phyloP scores from a whole-genome alignment of 2,888 invertebrate genomes.

The Colletes collaris region DNA sequence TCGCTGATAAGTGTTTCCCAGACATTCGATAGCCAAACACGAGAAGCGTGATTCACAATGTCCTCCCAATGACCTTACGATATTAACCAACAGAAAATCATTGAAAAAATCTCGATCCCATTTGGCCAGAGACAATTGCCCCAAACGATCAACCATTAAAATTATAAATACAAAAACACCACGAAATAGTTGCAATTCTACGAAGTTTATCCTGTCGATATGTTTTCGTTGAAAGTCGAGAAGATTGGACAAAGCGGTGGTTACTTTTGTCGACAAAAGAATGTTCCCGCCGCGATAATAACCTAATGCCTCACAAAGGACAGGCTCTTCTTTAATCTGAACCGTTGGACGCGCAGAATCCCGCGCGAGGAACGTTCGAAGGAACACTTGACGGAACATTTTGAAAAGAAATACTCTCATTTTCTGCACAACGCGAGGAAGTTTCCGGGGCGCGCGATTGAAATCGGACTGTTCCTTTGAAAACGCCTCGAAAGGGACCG shows the following conservation, averaged over 20 bases:
- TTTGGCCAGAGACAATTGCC: no score
- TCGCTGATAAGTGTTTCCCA: no score
- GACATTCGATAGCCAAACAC: no score
- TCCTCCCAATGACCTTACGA: no score
- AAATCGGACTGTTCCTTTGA: slow-evolving; percentile 30
- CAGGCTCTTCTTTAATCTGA: slow-evolving; percentile 31
- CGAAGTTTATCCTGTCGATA: no score
- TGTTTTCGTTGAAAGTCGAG: background rate
- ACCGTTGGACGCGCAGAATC: background rate
- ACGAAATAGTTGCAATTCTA: no score
- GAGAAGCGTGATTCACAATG: no score
- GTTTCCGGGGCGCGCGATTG: slow-evolving; percentile 20
- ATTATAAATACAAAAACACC: no score
- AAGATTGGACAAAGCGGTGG: slow-evolving; percentile 1
- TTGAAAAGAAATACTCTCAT: slow-evolving; percentile 43
- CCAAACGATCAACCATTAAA: no score
- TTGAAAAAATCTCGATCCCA: no score
- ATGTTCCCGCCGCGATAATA: background rate
- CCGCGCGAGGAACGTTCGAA: background rate
- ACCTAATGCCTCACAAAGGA: slow-evolving; percentile 44
- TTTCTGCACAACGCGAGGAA: slow-evolving; percentile 23
- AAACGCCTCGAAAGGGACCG: slow-evolving; percentile 9
- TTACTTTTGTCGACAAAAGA: background rate
- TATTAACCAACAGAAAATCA: no score
- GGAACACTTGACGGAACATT: slow-evolving; percentile 29